Percentiles rank a stretch among this genome's conserved stretches.
These are phyloP conservation scores for Eulithis prunata DNA, from an alignment of 2,888 invertebrate species.

Conservation along the genomic window DNA sequence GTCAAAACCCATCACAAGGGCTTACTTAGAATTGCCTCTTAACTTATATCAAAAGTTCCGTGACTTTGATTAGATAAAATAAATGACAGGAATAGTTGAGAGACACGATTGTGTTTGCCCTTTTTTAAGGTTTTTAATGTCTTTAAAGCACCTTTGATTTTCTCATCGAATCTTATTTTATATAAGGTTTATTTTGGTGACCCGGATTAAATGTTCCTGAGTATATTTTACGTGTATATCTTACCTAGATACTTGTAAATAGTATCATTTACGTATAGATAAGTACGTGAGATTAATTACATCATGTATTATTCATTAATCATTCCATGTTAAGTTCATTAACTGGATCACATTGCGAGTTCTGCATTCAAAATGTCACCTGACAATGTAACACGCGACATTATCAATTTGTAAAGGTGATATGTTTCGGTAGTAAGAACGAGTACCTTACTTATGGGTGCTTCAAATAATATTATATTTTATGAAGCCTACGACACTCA, in stretches of 20 bases:
- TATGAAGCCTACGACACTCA: too few relatives aligned
- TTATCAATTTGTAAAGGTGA: neutral
- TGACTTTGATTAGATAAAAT: too few relatives aligned
- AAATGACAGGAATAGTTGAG: too few relatives aligned
- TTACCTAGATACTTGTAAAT: slow-evolving; percentile 10
- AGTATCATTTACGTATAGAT: slow-evolving; percentile 16
- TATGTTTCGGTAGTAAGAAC: too few relatives aligned
- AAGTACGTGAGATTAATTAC: slow-evolving; percentile 35
- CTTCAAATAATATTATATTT: too few relatives aligned
- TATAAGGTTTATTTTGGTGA: neutral
- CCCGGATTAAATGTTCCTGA: neutral
- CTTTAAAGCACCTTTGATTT: neutral
- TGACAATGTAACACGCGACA: neutral
- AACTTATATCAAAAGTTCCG: too few relatives aligned
- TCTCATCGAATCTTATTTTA: neutral
- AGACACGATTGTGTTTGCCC: too few relatives aligned
- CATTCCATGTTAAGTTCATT: slow-evolving; percentile 35
- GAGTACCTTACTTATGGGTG: too few relatives aligned
- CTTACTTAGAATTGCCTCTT: too few relatives aligned
- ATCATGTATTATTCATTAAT: slow-evolving; percentile 37
- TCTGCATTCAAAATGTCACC: slow-evolving; percentile 15
- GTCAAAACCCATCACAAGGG: too few relatives aligned
- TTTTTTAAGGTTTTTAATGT: too few relatives aligned
- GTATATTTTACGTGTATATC: slow-evolving; percentile 6
- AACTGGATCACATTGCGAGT: slow-evolving; percentile 21